Conservation (phyloP, 2,888 invertebrate species). For the Leptinotarsa haldemani region DNA sequence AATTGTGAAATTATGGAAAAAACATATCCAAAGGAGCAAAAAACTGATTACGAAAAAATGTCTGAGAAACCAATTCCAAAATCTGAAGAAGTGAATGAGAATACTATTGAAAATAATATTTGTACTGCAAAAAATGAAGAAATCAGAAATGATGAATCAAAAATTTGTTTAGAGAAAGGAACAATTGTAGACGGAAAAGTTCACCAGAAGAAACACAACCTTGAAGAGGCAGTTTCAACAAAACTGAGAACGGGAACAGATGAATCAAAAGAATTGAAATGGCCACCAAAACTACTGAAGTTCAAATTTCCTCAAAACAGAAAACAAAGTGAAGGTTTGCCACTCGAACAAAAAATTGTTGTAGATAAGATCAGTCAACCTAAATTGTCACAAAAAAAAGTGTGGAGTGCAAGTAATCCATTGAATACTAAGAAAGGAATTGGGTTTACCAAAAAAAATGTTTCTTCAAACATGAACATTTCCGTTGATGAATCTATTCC, state of each 20-base stretch:
- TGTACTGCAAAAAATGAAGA: too few relatives aligned
- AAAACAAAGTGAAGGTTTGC: not conserved
- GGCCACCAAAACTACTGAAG: not conserved
- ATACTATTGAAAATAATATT: too few relatives aligned
- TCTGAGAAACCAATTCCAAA: too few relatives aligned
- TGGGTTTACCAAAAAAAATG: not conserved
- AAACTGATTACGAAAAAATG: not conserved
- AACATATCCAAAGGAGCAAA: not conserved
- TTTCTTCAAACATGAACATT: not conserved
- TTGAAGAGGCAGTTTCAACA: not conserved
- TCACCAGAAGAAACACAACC: not conserved
- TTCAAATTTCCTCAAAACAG: not conserved
- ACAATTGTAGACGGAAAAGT: not conserved
- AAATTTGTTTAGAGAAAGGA: too few relatives aligned
- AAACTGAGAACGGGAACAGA: not conserved
- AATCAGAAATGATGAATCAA: not conserved
- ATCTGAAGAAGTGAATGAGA: too few relatives aligned
- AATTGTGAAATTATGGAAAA: not conserved
- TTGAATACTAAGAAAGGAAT: too few relatives aligned
- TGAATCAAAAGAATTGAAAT: not conserved
- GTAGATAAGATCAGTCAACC: not conserved
- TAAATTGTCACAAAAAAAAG: not conserved
- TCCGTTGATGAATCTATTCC: not conserved
- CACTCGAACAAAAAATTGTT: not conserved
- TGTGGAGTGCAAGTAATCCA: not conserved